phyloP scores from a whole-genome alignment of 2,113 vertebrate species.

The Cygnus atratus region DNA sequence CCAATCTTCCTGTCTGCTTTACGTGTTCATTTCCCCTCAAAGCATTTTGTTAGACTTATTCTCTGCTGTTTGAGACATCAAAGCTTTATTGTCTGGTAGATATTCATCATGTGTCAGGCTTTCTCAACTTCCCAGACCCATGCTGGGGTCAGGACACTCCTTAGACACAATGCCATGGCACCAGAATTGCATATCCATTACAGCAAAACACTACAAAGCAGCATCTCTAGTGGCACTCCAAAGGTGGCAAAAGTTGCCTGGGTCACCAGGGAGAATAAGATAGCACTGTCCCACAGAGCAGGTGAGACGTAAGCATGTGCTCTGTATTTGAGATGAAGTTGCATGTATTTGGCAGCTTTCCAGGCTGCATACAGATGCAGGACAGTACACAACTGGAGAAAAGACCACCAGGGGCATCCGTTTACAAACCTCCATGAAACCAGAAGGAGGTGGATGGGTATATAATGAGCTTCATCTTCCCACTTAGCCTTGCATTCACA shows the following conservation, averaged over 20 bases:
- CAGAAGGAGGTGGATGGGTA: not conserved
- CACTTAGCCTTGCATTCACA: not conserved
- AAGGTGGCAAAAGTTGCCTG: not conserved
- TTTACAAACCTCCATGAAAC: not conserved
- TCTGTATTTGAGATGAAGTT: not conserved
- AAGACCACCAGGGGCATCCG: not conserved
- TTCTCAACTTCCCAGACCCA: not conserved
- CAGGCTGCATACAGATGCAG: fast-evolving
- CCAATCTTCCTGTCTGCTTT: not conserved
- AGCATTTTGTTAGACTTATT: not conserved
- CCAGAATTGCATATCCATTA: not conserved
- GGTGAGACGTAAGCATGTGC: fast-evolving
- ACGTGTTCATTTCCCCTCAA: not conserved
- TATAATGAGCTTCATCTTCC: not conserved
- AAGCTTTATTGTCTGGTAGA: not conserved
- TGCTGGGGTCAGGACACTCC: not conserved
- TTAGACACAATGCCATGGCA: not conserved
- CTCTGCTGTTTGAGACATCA: not conserved
- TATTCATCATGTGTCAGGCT: not conserved
- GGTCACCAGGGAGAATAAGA: not conserved
- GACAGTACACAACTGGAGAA: not conserved
- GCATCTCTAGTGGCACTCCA: not conserved
- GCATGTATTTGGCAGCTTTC: not conserved
- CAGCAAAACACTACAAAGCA: not conserved
- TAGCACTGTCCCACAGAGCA: not conserved